Evolutionary conservation across 2,113 vertebrate species (phyloP), one percentile per base, ranked within the genome.

Genomic region (Machaerirhynchus nigripectus): DNA sequence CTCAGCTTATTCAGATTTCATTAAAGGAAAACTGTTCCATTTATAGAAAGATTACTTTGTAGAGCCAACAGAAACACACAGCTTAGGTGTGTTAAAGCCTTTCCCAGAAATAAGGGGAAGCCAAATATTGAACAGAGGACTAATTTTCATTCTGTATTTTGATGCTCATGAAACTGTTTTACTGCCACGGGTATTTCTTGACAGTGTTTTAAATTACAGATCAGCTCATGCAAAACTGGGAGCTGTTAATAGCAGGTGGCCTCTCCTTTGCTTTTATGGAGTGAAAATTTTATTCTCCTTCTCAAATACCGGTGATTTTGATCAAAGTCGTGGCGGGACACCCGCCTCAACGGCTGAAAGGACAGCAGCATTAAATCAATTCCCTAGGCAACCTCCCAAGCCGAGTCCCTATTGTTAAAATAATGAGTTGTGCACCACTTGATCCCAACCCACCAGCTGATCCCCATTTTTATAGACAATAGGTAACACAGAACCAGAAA

Each of bases 381-480:
- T 97, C 89, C 96, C 94, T 68, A 95, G 95, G 96, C 97, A 97
- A 57, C 95, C 95, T 96, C 96, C 85, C 96, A 96, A 93, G 96
- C 94, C 3, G 78, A 89, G 93, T 37, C 61, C 40, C 88, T 84
- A 94, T 97, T 98, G 97, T 98, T 97, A 76, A 82, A 95, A 96
- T 94, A 97, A 97, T 97, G 97, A 98, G 96, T 84, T 96, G 95
- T 93, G 89, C 95, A 91, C 91, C 75, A 85, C 79, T 97, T 82
- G 82, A 86, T 92, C 93, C 93, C 90, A 93, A 93, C 49, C 89
- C 95, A 97, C 96, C 96, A 97, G 97, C 97, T 90, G 96, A 97
- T 97, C 81, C 94, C 94, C 89, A 19, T 74, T 94, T 92, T 88
- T 75, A 55, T 37, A 93, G 82, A 98, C 97, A 97, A 97, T 84